Conservation (phyloP, 2,797 vertebrate species). For the Clarias laeviceps region DNA sequence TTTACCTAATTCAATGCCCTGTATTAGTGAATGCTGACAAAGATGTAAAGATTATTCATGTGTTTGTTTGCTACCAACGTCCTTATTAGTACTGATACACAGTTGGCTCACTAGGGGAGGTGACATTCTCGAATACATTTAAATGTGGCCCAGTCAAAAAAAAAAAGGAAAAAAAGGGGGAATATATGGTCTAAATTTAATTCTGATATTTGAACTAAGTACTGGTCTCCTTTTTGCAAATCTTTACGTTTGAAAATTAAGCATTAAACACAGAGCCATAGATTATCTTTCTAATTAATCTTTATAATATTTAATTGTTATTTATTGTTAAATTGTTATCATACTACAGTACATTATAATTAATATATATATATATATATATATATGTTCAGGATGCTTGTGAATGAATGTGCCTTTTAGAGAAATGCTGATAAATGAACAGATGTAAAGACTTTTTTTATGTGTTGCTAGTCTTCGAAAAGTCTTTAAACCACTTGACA, state of each 20-base stretch:
- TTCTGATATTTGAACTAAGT: neutral
- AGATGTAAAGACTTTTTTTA: neutral
- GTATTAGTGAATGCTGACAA: neutral
- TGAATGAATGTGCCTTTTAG: neutral
- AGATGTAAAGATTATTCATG: neutral
- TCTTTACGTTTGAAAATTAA: neutral
- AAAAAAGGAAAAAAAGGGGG: too few species aligned
- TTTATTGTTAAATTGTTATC: too few species aligned
- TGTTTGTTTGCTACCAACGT: neutral
- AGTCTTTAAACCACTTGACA: neutral
- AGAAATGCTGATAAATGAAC: neutral
- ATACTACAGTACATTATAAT: conserved; percentile 13
- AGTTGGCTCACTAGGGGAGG: neutral
- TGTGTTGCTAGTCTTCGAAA: neutral
- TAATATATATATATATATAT: too few species aligned
- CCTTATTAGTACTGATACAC: neutral
- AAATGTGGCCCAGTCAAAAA: neutral
- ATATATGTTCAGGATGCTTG: neutral
- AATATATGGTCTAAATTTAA: neutral
- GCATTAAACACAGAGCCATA: neutral
- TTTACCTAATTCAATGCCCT: neutral
- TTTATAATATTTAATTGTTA: neutral
- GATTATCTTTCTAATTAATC: neutral
- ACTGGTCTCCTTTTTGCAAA: neutral
- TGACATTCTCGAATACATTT: neutral